phyloP scores from a whole-genome alignment of 1,140 invertebrate species.

The Leptoteleia sp. region DNA sequence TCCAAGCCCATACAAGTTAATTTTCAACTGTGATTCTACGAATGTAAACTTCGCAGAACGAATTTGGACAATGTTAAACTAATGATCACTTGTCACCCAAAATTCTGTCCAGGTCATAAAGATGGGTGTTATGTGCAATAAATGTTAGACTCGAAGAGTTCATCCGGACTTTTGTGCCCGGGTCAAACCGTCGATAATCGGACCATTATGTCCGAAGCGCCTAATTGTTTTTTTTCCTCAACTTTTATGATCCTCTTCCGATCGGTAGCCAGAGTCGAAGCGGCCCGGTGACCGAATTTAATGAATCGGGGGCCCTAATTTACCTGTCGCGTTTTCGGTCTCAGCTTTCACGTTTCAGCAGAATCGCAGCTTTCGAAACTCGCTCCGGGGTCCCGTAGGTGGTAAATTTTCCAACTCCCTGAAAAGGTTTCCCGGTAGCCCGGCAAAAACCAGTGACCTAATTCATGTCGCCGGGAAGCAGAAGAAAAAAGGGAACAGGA shows the following conservation, averaged over 20 bases:
- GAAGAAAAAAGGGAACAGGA: slow-evolving; percentile 33
- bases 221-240: slow-evolving; percentile 35
- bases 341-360: slow-evolving; percentile 42
- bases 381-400: slow-evolving; percentile 46
- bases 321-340: slow-evolving; percentile 18
- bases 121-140: slow-evolving; percentile 20
- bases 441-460: slow-evolving; percentile 59
- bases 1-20: slow-evolving; percentile 8
- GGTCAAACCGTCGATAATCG: slow-evolving; percentile 36
- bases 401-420: slow-evolving; percentile 48
- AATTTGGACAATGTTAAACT: slow-evolving; percentile 15
- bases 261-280: slow-evolving; percentile 33
- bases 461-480: slow-evolving; percentile 30
- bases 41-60: slow-evolving; percentile 21
- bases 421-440: slow-evolving; percentile 60
- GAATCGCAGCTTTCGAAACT: slow-evolving; percentile 60
- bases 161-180: slow-evolving; percentile 7
- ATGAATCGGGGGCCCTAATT: slow-evolving; percentile 22
- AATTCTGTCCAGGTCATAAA: slow-evolving; percentile 27
- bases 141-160: slow-evolving; percentile 28
- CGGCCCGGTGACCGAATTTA: slow-evolving; percentile 18
- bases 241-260: slow-evolving; percentile 13
- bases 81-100: slow-evolving; percentile 54
- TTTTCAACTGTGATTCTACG: slow-evolving; percentile 6
- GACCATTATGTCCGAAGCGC: slow-evolving; percentile 19